phyloP scores from a whole-genome alignment of 2,888 invertebrate species.

The Agriopis leucophaearia region DNA sequence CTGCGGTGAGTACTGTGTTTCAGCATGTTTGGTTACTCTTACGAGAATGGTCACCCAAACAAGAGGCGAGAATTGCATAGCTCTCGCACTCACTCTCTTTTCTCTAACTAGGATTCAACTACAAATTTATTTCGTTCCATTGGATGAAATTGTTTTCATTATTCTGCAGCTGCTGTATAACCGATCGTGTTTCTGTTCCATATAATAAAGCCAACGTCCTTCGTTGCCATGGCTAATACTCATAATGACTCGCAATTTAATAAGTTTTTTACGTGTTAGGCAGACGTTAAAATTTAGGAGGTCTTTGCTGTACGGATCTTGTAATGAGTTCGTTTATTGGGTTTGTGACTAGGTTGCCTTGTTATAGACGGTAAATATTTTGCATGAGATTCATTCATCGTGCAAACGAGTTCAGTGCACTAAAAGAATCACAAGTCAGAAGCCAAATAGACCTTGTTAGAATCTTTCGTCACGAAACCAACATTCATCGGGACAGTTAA shows the following conservation, averaged over 20 bases:
- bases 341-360: conserved; percentile 11
- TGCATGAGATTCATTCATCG: no score
- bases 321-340: conserved; percentile 10
- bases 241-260: conserved; percentile 24
- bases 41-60: not conserved
- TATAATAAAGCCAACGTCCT: conserved; percentile 23
- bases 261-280: conserved; percentile 23
- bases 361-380: not conserved
- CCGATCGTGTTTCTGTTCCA: conserved; percentile 18
- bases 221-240: conserved; percentile 12
- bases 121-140: no score
- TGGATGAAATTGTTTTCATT: not conserved
- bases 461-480: not conserved
- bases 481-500: not conserved
- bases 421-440: not conserved
- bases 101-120: no score
- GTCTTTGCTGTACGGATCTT: not conserved
- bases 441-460: not conserved
- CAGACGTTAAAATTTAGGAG: conserved; percentile 19
- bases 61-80: not conserved
- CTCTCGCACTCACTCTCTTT: no score
- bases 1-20: conserved; percentile 67
- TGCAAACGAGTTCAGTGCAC: not conserved
- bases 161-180: conserved; percentile 4
- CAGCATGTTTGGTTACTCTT: not conserved